A percentile compares a stretch with the other conserved stretches of the same genome.
These are phyloP conservation scores for Myzus persicae DNA, from an alignment of 1,140 invertebrate genomes.

Conservation along the genomic window DNA sequence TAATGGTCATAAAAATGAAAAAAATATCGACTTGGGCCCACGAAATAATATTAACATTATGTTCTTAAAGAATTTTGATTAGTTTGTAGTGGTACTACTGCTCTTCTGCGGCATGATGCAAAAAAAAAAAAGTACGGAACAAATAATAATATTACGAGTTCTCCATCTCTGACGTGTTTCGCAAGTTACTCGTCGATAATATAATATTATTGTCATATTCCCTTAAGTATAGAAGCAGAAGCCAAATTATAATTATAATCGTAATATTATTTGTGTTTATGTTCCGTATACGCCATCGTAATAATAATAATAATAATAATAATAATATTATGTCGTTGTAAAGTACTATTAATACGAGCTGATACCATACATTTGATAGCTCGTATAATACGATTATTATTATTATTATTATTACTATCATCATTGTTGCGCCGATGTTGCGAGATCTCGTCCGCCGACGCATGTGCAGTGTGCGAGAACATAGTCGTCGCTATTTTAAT, in stretches of 20 bases:
- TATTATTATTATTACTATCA: background rate
- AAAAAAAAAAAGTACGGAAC: too few relatives aligned
- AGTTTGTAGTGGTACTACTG: too few relatives aligned
- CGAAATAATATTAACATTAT: background rate
- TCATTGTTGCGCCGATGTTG: background rate
- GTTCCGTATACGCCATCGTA: background rate
- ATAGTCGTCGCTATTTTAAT: background rate
- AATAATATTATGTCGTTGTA: background rate
- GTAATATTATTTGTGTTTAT: background rate
- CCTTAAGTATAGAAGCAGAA: background rate
- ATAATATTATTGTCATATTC: background rate
- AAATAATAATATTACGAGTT: too few relatives aligned
- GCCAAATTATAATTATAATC: background rate
- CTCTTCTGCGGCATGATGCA: too few relatives aligned
- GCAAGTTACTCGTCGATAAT: background rate
- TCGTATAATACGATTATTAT: conserved; percentile 16
- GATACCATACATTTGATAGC: background rate
- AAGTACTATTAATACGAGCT: background rate
- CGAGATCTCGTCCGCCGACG: background rate
- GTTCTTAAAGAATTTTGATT: too few relatives aligned
- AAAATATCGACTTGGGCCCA: background rate
- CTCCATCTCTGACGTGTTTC: background rate
- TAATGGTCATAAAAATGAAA: background rate
- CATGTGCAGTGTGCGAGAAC: background rate
- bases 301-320: background rate